Evolutionary conservation across 2,113 vertebrate species (phyloP), one percentile per base, ranked within the genome.

Genomic region (Procavia capensis): DNA sequence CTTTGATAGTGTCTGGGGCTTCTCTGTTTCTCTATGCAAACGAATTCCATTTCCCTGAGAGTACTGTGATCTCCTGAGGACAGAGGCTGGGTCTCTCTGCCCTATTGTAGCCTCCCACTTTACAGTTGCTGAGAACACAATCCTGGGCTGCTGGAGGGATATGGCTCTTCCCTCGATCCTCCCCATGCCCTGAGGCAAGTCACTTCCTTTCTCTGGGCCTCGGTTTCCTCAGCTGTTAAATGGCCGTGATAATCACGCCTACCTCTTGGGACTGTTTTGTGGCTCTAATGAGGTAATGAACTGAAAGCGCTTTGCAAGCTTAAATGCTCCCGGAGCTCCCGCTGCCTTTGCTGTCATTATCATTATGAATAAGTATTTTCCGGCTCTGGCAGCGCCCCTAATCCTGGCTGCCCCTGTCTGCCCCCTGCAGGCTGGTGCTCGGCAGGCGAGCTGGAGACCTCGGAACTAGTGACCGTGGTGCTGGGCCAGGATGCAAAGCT

Each of bases 401-500:
- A 93, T 20, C 34, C n/a, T 47, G 66, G 36, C 31, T 47, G 82
- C 75, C 74, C 47, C 3, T 57, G 24, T 92, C 85, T 85, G 54
- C 88, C 85, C 96, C 70, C 95, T 86, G 9, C 97, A 98, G 98
- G 97, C n/a, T 66, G n/a, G 25, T 89, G 96, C 50, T 34, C 9
- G 2, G 82, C 98, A 0, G 98, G 98, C 0, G 96, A 95, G 83
- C 93, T 99, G 97, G 98, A 98, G 90, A 96, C 98, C 43, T 43
- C 90, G 34, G 96, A 96, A 41, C 88, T 90, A 25, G 96, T 98
- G 84, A 98, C 98, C 0, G 98, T 98, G 2, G 98, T 98, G 93
- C 95, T 99, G 95, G 98, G 98, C 11, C 98, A 98, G 96, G 98
- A 99, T 6, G 98, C 98, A 79, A 97, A 97, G 72, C 97, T 99